These are phyloP conservation scores for Fragum sueziense DNA, from an alignment of 2,888 invertebrate genomes.

Conservation along the genomic window DNA sequence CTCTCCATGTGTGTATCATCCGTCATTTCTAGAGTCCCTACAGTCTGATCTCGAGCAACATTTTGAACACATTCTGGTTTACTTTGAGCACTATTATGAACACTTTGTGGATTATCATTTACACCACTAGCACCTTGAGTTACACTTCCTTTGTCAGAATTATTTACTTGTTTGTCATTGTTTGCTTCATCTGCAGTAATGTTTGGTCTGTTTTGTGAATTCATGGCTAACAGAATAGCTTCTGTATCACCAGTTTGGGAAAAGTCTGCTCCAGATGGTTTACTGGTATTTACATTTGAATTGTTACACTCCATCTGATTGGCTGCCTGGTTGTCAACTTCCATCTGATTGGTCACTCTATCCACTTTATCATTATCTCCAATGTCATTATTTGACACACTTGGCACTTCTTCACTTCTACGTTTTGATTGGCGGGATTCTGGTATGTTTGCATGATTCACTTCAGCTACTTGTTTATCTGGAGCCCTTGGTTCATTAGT, in stretches of 20 bases:
- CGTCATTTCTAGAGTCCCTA: too few relatives aligned
- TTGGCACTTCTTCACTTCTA: neutral
- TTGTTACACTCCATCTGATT: neutral
- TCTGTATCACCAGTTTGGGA: conserved; percentile 54
- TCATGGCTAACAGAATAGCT: conserved; percentile 43
- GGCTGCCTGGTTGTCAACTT: neutral
- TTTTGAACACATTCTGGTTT: conserved; percentile 14
- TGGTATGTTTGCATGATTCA: too few relatives aligned
- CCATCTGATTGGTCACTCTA: neutral
- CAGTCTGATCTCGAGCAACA: neutral
- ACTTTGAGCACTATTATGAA: neutral
- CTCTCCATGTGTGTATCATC: too few relatives aligned
- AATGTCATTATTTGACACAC: neutral
- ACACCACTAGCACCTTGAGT: neutral
- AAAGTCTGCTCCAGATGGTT: conserved; percentile 34
- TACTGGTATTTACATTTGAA: neutral
- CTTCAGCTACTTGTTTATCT: neutral
- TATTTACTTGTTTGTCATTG: conserved; percentile 2
- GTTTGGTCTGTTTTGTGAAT: conserved; percentile 26
- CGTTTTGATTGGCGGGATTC: neutral
- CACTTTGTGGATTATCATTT: neutral
- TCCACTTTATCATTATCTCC: neutral
- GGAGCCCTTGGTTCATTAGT: neutral
- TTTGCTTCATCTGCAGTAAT: conserved; percentile 2
- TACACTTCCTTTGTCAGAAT: conserved; percentile 13